phyloP scores from a whole-genome alignment of 1,140 invertebrate genomes.

The Trissolcus basalis region DNA sequence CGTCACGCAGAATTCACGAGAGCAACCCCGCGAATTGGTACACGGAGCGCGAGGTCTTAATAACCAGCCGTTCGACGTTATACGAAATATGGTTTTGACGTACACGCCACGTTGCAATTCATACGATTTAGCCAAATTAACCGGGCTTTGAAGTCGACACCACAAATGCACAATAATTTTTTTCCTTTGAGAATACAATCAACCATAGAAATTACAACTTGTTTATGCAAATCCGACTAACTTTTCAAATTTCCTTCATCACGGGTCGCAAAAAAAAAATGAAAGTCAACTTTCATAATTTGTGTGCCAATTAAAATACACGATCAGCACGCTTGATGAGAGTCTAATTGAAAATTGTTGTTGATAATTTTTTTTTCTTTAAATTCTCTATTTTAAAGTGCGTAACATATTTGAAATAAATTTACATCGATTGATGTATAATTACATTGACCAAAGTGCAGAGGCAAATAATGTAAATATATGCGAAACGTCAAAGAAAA shows the following conservation, averaged over 20 bases:
- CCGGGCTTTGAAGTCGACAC: constrained; percentile 39
- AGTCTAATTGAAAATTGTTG: too few species aligned
- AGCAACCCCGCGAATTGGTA: constrained; percentile 61
- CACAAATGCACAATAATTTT: constrained; percentile 34
- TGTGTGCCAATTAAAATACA: too few species aligned
- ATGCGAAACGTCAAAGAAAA: constrained; percentile 28
- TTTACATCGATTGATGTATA: background rate
- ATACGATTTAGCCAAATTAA: constrained; percentile 41
- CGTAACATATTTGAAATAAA: background rate
- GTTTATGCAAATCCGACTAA: too few species aligned
- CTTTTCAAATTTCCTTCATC: too few species aligned
- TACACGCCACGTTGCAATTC: constrained; percentile 40
- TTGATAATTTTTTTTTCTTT: too few species aligned
- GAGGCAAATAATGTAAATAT: constrained; percentile 20
- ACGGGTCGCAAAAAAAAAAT: too few species aligned
- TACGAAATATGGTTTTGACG: constrained; percentile 49
- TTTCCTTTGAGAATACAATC: background rate
- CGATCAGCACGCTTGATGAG: too few species aligned
- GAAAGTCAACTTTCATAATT: too few species aligned
- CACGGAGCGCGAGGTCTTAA: constrained; percentile 58
- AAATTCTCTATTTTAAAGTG: too few species aligned
- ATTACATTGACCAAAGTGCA: background rate
- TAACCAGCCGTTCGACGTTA: constrained; percentile 57
- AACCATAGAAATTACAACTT: too few species aligned
- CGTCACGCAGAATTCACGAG: constrained; percentile 56